Conservation (phyloP, 2,888 invertebrate species). For the Parnassius smintheus region DNA sequence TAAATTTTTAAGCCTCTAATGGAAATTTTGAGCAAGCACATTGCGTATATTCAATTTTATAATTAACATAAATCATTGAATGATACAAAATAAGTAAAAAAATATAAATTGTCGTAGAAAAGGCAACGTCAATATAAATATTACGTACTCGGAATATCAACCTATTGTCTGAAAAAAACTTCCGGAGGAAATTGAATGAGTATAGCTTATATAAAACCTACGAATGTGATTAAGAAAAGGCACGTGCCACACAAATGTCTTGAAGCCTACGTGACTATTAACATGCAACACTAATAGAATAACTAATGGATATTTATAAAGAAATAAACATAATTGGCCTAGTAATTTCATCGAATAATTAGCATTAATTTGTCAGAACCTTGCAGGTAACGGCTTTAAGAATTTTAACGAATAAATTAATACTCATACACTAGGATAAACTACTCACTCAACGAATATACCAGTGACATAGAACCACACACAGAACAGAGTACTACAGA, state of each 20-base stretch:
- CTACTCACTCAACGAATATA: too few species aligned
- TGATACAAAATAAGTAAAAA: too few species aligned
- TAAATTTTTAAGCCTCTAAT: too few species aligned
- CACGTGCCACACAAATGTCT: slow-evolving; percentile 52
- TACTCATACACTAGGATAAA: too few species aligned
- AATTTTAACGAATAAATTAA: too few species aligned
- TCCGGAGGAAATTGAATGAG: slow-evolving; percentile 16
- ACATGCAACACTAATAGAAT: slow-evolving; percentile 47
- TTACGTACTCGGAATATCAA: not conserved
- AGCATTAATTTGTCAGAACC: slow-evolving; percentile 10
- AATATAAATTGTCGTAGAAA: not conserved
- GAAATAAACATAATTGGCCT: slow-evolving; percentile 26
- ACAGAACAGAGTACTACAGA: too few species aligned
- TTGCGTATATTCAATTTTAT: too few species aligned
- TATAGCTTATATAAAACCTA: slow-evolving; percentile 16
- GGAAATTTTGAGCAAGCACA: too few species aligned
- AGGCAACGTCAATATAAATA: not conserved
- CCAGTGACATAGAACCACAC: too few species aligned
- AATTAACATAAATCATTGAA: too few species aligned
- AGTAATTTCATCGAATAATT: slow-evolving; percentile 18
- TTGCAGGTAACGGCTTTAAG: not conserved
- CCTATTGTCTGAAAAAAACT: not conserved
- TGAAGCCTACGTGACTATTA: slow-evolving; percentile 65
- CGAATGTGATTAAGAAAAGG: slow-evolving; percentile 40
- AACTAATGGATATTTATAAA: slow-evolving; percentile 44